Base-by-base conservation (phyloP, 2,888 invertebrate species). In the Papilio gigon region DNA sequence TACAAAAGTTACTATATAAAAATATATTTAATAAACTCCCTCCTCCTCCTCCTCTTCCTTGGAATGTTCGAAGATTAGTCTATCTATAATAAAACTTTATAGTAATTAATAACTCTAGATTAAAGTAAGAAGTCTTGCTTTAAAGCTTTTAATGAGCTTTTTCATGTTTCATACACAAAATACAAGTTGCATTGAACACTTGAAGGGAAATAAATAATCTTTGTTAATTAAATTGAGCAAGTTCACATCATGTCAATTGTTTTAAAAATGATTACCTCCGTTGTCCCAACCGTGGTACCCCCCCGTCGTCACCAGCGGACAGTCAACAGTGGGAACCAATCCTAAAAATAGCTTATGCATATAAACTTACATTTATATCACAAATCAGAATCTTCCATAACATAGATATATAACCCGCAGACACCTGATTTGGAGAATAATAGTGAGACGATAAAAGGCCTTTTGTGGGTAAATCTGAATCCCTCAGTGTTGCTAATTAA, bases 121-220 rank as follows among this genome's bases (percentile, higher is more conserved):
- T 75, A 72, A 64, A 63, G n/a, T 71, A 73, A 76, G 75, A 81
- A 83, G 80, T 84, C 83, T 84, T 81, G 70, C 72, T 77, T 84
- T 84, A 84, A 84, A 84, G 84, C 85, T 81, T 79, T 69, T 40
- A 8, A 58, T 71, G 71, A 71, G 71, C 71, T 72, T 72, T 71
- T 44, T 47, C 33, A 63, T 40, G 42, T n/a, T 37, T 22, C 37
- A 62, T 62, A 33, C n/a, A 56, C 56, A n/a, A n/a, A n/a, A 64
- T 53, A 50, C 33, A 27, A 47, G 33, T 53, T 37, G 44, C 27
- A 20, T 44, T 64, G 68, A 44, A 67, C 59, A 68, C 50, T 47
- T 63, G 50, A 53, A 35, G 44, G 61, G 22, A 25, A 64, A 67
- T 64, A 68, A 68, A 68, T 60, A 61, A 60, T 63, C 37, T 22